Evolutionary conservation across 1,140 invertebrate genomes (phyloP).

Genomic region (Doryteuthis pealeii): DNA sequence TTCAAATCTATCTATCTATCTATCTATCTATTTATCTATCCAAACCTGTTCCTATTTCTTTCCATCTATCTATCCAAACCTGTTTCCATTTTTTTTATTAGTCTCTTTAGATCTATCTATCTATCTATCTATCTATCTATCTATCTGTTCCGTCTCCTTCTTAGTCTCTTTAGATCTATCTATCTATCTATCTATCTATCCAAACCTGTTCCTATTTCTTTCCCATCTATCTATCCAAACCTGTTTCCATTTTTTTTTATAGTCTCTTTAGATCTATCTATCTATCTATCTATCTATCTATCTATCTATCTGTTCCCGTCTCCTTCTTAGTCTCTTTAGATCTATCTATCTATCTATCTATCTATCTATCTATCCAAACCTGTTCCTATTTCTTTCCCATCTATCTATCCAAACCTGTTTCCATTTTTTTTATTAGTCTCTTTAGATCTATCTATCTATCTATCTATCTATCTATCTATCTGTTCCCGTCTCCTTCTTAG

Average conservation of each 20-base stretch:
- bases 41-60: not conserved
- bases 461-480: too few species aligned
- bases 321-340: not conserved
- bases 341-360: slow-evolving; percentile 3
- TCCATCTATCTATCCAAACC: not conserved
- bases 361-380: not conserved
- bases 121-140: too few species aligned
- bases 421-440: too few species aligned
- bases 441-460: too few species aligned
- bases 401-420: not conserved
- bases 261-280: not conserved
- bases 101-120: too few species aligned
- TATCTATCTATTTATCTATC: not conserved
- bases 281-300: slow-evolving; percentile 2
- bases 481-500: too few species aligned
- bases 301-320: not conserved
- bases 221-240: too few species aligned
- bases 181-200: not conserved
- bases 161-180: not conserved
- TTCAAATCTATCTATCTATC: not conserved
- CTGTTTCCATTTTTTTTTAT: too few species aligned
- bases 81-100: too few species aligned
- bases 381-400: not conserved
- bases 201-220: not conserved
- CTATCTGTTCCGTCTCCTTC: too few species aligned